Percentiles rank a stretch among this genome's conserved stretches.
phyloP scores from a whole-genome alignment of 30 jellyfish, hydroid and myxozoan genomes.

The Nemopilema nomurai region DNA sequence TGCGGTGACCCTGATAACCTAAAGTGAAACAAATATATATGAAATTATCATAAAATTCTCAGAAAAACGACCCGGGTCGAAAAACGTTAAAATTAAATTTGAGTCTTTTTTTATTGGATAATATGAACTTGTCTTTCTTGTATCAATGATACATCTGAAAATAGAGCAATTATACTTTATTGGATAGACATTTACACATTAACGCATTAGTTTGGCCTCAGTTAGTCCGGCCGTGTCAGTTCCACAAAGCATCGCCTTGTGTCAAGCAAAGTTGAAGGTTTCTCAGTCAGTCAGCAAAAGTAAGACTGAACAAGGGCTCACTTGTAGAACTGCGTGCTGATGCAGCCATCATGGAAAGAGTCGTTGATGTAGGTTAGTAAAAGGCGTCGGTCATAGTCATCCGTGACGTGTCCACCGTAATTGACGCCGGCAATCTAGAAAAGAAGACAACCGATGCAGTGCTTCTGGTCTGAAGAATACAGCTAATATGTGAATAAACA shows the following conservation, averaged over 20 bases:
- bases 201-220: no score
- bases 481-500: neutral
- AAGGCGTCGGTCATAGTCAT: conserved; percentile 96
- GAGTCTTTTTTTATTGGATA: no score
- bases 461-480: neutral
- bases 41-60: no score
- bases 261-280: no score
- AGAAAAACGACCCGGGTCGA: no score
- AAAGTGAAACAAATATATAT: neutral
- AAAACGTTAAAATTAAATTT: no score
- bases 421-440: conserved; percentile 97
- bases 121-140: no score
- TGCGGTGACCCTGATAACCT: conserved; percentile 82
- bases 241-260: no score
- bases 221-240: no score
- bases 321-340: conserved; percentile 81
- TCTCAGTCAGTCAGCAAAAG: neutral
- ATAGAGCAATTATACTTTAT: neutral
- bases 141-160: neutral
- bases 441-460: neutral
- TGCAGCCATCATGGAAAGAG: conserved; percentile 81
- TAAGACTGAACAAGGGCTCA: neutral
- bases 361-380: conserved; percentile 92
- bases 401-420: conserved; percentile 99
- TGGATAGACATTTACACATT: no score